phyloP scores from a whole-genome alignment of 2,888 invertebrate species.

The Cryptosula pallasiana region DNA sequence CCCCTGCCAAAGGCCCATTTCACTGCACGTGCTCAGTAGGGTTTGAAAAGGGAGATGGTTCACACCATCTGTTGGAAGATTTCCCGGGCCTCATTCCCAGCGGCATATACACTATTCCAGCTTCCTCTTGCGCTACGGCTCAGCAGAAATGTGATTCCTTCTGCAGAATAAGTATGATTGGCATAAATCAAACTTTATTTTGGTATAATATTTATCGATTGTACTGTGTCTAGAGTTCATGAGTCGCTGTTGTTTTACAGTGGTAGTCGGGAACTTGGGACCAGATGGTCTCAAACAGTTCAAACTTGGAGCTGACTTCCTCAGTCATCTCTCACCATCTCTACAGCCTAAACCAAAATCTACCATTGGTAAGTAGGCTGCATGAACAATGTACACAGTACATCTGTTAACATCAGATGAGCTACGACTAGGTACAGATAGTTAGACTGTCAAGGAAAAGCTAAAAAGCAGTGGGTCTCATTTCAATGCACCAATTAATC shows the following conservation, averaged over 20 bases:
- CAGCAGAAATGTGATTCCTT: conserved; percentile 6
- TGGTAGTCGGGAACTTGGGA: background rate
- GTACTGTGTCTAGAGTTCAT: too few relatives aligned
- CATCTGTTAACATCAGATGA: too few relatives aligned
- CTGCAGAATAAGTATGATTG: background rate
- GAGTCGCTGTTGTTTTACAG: too few relatives aligned
- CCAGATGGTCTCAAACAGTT: background rate
- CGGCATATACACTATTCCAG: background rate
- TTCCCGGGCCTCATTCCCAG: background rate
- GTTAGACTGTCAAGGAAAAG: too few relatives aligned
- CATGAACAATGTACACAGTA: too few relatives aligned
- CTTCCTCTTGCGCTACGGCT: background rate
- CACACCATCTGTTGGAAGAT: conserved; percentile 7
- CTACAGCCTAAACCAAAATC: background rate
- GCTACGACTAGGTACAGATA: too few relatives aligned
- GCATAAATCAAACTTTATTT: too few relatives aligned
- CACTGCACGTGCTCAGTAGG: conserved; percentile 11
- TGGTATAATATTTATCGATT: too few relatives aligned
- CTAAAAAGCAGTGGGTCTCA: too few relatives aligned
- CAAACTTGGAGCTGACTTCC: background rate
- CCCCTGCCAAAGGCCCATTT: background rate
- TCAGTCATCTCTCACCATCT: background rate
- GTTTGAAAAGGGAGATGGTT: background rate
- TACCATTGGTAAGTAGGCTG: conserved; percentile 16
- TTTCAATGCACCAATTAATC: too few relatives aligned